Evolutionary conservation across 2,113 vertebrate genomes (phyloP), one percentile per base, ranked within the genome.

Genomic region (Colinus virginianus): DNA sequence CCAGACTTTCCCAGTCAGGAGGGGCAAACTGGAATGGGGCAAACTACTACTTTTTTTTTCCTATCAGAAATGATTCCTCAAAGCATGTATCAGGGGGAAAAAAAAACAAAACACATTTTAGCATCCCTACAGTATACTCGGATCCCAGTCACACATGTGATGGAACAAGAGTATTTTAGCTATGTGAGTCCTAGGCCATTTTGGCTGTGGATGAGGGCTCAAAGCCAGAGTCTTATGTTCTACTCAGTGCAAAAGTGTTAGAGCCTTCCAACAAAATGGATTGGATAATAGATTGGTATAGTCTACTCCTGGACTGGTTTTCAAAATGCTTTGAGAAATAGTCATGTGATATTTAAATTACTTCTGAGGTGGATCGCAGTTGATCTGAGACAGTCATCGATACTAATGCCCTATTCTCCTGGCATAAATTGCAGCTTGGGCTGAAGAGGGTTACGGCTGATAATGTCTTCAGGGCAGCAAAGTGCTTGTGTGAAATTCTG

Each of bases 371-470:
- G 58, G 42, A 45, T 76, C 40, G 68, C 59, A 19, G 51, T 51
- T 32, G 68, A 83, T 40, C 15, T 3, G 3, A 45, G 1, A 1
- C 7, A 16, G 36, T 15, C 1, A 0, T 16, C 58, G 78, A n/a
- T 0, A 7, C 14, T 16, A 58, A 0, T 2, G 0, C 1, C 2
- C 40, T 71, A 42, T 48, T 85, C 56, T 88, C 53, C 20, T 81
- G 63, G 43, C 49, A 62, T 51, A 21, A 68, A 34, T 19, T 48
- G 23, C 48, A 77, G 66, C 42, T 82, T 23, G 45, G 36, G 67
- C 48, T 89, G 62, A 72, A 63, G 43, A 51, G 3, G 21, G 67
- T 32, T 88, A 58, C 45, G 66, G 61, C 28, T 84, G 36, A 67
- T 36, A 8, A 28, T 67, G 72, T 45, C 83, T 74, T 82, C 32